These are phyloP conservation scores for Parochlus steinenii DNA, from an alignment of 2,888 invertebrate species.

Conservation along the genomic window DNA sequence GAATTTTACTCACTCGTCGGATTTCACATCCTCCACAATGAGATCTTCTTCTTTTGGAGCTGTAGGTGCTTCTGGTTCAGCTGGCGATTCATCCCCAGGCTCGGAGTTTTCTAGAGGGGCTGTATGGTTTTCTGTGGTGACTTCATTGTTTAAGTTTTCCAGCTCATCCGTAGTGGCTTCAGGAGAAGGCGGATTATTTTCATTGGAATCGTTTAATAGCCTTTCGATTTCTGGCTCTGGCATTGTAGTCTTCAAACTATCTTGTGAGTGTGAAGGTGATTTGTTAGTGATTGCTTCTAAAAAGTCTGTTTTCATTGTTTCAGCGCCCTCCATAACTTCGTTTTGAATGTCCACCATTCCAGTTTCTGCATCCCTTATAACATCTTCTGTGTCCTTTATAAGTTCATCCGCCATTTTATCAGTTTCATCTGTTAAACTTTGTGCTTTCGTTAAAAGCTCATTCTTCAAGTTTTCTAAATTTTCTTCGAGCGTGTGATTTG, in stretches of 20 bases:
- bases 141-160: not conserved
- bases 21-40: conserved; percentile 10
- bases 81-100: not conserved
- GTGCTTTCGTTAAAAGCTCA: conserved; percentile 12
- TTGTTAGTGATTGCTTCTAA: conserved; percentile 2
- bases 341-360: conserved; percentile 7
- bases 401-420: conserved; percentile 15
- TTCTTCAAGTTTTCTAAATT: conserved; percentile 13
- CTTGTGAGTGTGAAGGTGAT: conserved; percentile 14
- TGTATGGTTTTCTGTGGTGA: not conserved
- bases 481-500: conserved; percentile 14
- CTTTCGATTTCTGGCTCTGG: conserved; percentile 27
- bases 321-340: conserved; percentile 1
- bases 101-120: not conserved
- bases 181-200: conserved; percentile 4
- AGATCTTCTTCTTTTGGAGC: conserved; percentile 6
- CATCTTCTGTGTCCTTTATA: conserved; percentile 14
- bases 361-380: conserved; percentile 8
- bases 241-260: conserved; percentile 26
- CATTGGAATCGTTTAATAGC: not conserved
- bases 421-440: conserved; percentile 14
- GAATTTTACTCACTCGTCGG: conserved; percentile 12
- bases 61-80: not conserved
- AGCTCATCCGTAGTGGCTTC: conserved; percentile 7
- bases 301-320: conserved; percentile 2